Percentiles rank a stretch among this genome's conserved stretches.
Conservation (phyloP, 2,888 invertebrate genomes). For the Coenonympha arcania region DNA sequence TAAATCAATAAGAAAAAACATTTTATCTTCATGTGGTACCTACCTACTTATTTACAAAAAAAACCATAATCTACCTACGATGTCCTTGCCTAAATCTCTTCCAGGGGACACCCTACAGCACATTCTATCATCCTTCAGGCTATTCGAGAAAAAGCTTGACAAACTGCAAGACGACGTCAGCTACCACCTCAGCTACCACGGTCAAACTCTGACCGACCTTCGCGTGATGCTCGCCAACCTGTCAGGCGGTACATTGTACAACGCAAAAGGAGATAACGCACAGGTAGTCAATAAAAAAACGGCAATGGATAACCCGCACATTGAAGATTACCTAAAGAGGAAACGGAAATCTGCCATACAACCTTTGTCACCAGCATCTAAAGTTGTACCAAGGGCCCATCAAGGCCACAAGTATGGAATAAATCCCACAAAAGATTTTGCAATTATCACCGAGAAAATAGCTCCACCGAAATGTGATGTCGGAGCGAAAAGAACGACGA, state of each 20-base stretch:
- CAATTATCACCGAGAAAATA: slow-evolving; percentile 22
- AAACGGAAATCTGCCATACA: slow-evolving; percentile 34
- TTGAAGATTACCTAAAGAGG: slow-evolving; percentile 26
- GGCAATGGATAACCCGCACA: slow-evolving; percentile 32
- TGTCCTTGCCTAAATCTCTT: slow-evolving; percentile 32
- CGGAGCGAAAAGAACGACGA: slow-evolving; percentile 25
- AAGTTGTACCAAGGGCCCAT: slow-evolving; percentile 36
- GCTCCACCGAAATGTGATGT: slow-evolving; percentile 29
- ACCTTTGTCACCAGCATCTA: slow-evolving; percentile 28
- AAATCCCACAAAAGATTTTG: slow-evolving; percentile 23
- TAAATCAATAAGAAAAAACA: no score
- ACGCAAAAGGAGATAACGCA: slow-evolving; percentile 27
- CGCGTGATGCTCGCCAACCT: slow-evolving; percentile 42
- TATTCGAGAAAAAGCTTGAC: slow-evolving; percentile 53
- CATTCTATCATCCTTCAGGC: slow-evolving; percentile 43
- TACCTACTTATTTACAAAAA: no score
- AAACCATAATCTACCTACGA: not conserved
- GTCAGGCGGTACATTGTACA: slow-evolving; percentile 35
- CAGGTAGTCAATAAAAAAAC: slow-evolving; percentile 34
- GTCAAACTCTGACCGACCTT: slow-evolving; percentile 49
- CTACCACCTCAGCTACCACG: slow-evolving; percentile 45
- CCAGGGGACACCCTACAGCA: slow-evolving; percentile 41
- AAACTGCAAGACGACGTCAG: slow-evolving; percentile 52
- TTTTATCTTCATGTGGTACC: no score
- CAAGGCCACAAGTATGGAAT: slow-evolving; percentile 30